phyloP scores from a whole-genome alignment of 2,888 invertebrate genomes.

The Cheilosia pagana region DNA sequence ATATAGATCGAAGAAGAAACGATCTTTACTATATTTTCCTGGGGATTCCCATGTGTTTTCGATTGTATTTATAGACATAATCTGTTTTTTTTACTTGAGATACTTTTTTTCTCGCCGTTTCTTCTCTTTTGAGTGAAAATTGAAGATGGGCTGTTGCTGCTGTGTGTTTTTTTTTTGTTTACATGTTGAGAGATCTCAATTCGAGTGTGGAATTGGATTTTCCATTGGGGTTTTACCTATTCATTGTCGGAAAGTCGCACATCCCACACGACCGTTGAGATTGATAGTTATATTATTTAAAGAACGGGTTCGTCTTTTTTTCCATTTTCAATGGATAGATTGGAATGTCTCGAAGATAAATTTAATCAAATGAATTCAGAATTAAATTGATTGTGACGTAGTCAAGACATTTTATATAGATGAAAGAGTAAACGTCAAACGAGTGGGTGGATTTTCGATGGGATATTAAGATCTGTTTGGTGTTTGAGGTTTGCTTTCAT shows the following conservation, averaged over 20 bases:
- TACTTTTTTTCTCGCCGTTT: conserved; percentile 36
- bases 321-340: conserved; percentile 3
- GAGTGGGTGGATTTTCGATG: conserved; percentile 39
- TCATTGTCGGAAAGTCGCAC: conserved; percentile 3
- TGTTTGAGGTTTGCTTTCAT: conserved; percentile 9
- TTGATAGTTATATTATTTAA: conserved; percentile 37
- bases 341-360: conserved; percentile 47
- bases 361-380: conserved; percentile 45
- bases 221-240: conserved; percentile 1
- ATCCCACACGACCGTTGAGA: conserved; percentile 31
- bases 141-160: neutral
- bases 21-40: conserved; percentile 38
- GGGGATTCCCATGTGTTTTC: conserved; percentile 73
- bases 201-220: conserved; percentile 60
- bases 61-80: conserved; percentile 61
- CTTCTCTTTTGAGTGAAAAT: conserved; percentile 30
- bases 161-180: conserved; percentile 54
- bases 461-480: conserved; percentile 22
- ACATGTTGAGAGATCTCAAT: conserved; percentile 56
- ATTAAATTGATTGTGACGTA: conserved; percentile 65
- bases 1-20: conserved; percentile 22
- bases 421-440: neutral
- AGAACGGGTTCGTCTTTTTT: conserved; percentile 1
- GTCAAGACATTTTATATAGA: neutral
- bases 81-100: conserved; percentile 33